A percentile compares a stretch with the other conserved stretches of the same genome.
Conservation (phyloP, 2,113 vertebrate species). For the Dromaius novaehollandiae region DNA sequence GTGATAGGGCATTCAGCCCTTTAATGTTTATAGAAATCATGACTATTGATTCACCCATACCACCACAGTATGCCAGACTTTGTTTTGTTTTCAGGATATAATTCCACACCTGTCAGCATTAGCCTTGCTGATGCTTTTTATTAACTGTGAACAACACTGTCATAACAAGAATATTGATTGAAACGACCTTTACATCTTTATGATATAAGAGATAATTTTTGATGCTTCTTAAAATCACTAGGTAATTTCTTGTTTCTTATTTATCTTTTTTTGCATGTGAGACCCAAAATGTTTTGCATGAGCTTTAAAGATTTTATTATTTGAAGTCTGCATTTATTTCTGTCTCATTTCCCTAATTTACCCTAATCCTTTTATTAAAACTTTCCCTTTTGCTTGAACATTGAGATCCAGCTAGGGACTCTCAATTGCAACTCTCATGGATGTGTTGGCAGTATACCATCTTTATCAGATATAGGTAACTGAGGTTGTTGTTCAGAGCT, state of each 20-base stretch:
- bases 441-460: neutral
- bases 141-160: neutral
- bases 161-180: neutral
- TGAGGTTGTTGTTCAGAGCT: neutral
- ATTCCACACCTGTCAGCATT: neutral
- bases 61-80: neutral
- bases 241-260: neutral
- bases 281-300: neutral
- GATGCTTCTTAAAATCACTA: neutral
- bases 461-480: neutral
- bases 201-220: neutral
- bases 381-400: neutral
- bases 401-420: neutral
- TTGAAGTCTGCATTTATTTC: neutral
- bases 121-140: neutral
- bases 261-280: neutral
- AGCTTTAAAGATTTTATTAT: neutral
- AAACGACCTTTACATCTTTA: neutral
- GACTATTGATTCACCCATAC: neutral
- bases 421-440: neutral
- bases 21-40: neutral
- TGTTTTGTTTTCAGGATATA: neutral
- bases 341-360: neutral
- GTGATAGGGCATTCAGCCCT: neutral
- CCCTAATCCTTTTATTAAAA: neutral